Conservation (phyloP, 1,140 invertebrate species). For the Chlorops oryzae region DNA sequence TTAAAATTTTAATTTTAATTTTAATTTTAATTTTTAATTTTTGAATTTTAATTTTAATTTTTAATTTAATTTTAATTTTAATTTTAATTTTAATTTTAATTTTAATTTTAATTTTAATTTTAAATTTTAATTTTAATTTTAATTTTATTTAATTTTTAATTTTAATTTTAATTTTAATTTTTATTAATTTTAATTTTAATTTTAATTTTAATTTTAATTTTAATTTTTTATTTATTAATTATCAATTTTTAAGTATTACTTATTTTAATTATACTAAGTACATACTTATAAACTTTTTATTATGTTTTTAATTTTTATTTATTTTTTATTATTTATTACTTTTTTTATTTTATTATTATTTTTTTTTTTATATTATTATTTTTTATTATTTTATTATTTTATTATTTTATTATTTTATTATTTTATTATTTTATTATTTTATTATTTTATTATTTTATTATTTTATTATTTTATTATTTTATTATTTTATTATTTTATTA, state of each 20-base stretch:
- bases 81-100: neutral
- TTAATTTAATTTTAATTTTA: neutral
- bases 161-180: neutral
- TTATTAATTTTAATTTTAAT: neutral
- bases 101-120: neutral
- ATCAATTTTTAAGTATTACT: neutral
- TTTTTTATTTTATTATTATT: too few relatives aligned
- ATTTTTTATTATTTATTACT: too few relatives aligned
- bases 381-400: neutral
- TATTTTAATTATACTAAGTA: neutral
- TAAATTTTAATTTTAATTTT: neutral
- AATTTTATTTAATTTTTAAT: neutral
- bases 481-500: neutral
- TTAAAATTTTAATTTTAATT: neutral
- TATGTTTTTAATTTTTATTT: too few relatives aligned
- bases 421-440: neutral
- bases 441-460: neutral
- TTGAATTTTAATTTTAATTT: neutral
- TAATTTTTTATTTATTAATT: neutral
- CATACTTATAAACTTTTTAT: too few relatives aligned
- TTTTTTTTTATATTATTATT: neutral
- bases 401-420: neutral
- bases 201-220: neutral
- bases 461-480: neutral
- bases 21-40: neutral